A percentile compares a stretch with the other conserved stretches of the same genome.
Conservation (phyloP, 2,888 invertebrate genomes). For the Eupeodes latifasciatus region DNA sequence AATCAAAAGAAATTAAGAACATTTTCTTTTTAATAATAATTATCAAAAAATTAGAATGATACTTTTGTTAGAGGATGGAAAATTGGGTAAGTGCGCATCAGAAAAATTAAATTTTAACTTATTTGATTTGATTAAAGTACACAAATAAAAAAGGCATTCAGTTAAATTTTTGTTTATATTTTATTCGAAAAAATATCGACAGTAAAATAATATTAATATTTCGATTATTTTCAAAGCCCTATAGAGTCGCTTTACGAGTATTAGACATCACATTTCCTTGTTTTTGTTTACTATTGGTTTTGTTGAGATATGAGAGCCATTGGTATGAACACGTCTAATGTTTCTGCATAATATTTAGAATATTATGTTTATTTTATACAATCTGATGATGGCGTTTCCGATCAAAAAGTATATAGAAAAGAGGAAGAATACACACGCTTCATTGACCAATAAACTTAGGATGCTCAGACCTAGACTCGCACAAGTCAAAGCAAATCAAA, state of each 20-base stretch:
- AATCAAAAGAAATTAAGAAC: conserved; percentile 27
- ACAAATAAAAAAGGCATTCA: neutral
- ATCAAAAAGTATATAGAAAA: neutral
- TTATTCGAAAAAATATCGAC: neutral
- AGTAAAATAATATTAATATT: neutral
- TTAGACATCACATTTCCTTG: neutral
- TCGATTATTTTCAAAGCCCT: neutral
- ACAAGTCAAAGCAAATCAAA: conserved; percentile 1
- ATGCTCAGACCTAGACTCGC: neutral
- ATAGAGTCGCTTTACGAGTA: neutral
- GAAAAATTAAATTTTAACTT: conserved; percentile 9
- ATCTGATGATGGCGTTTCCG: neutral
- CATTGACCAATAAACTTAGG: conserved; percentile 1
- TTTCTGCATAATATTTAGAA: conserved; percentile 15
- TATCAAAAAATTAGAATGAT: conserved; percentile 23
- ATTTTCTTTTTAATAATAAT: conserved; percentile 40
- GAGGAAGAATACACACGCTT: neutral
- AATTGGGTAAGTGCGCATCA: neutral
- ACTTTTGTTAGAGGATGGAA: neutral
- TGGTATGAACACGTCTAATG: neutral
- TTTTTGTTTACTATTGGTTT: neutral
- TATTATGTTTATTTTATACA: conserved; percentile 9
- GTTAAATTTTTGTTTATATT: neutral
- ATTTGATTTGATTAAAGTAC: neutral
- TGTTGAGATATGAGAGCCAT: neutral